Conservation (phyloP, 2,797 vertebrate genomes). For the Xenops minutus region DNA sequence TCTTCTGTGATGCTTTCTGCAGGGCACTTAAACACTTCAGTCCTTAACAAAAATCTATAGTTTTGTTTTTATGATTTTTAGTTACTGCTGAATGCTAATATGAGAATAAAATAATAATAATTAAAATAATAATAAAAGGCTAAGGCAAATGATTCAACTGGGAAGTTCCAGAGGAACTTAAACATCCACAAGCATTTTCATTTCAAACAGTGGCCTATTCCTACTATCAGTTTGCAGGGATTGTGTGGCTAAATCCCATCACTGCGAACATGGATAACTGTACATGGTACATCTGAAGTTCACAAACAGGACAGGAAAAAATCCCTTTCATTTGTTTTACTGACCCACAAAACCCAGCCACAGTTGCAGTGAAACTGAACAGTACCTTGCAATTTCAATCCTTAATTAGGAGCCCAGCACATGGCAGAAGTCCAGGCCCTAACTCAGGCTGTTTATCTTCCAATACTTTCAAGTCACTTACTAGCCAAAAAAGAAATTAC, state of each 20-base stretch:
- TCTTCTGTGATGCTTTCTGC: slow-evolving; percentile 22
- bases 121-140: not conserved
- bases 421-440: slow-evolving; percentile 72
- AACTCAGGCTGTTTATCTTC: slow-evolving; percentile 75
- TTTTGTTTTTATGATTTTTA: slow-evolving; percentile 35
- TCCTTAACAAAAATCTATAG: slow-evolving; percentile 24
- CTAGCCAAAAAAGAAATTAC: slow-evolving; percentile 66
- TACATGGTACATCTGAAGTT: not conserved
- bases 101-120: not conserved
- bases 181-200: not conserved
- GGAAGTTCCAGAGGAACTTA: slow-evolving; percentile 27
- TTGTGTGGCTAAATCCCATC: not conserved
- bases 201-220: not conserved
- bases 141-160: not conserved
- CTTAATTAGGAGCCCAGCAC: slow-evolving; percentile 72
- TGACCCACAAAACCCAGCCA: slow-evolving; percentile 61
- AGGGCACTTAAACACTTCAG: slow-evolving; percentile 46
- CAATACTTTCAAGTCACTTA: slow-evolving; percentile 70
- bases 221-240: not conserved
- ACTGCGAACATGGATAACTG: slow-evolving; percentile 10
- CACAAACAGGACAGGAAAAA: slow-evolving; percentile 13
- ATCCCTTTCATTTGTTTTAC: slow-evolving; percentile 1
- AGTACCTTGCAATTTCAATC: slow-evolving; percentile 70
- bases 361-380: slow-evolving; percentile 55
- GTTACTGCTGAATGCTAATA: slow-evolving; percentile 35